These are phyloP conservation scores for Cottoperca gobio DNA, from an alignment of 2,797 vertebrate species.

Conservation along the genomic window DNA sequence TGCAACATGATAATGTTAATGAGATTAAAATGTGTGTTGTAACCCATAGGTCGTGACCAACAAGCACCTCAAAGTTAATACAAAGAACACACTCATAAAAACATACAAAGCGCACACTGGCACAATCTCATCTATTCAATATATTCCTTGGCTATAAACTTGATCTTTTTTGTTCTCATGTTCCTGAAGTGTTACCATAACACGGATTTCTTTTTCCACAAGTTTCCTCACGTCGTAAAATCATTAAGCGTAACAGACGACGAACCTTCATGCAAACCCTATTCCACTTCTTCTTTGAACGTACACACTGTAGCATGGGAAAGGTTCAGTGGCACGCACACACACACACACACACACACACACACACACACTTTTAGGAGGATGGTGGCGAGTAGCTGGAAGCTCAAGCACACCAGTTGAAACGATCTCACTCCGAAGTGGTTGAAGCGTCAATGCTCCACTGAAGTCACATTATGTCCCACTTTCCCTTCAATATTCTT, in stretches of 20 bases:
- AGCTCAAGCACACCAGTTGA: slow-evolving; percentile 18
- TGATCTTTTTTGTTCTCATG: slow-evolving; percentile 42
- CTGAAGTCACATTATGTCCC: slow-evolving; percentile 21
- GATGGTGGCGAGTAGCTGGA: slow-evolving; percentile 8
- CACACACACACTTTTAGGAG: slow-evolving; percentile 17
- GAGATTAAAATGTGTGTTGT: slow-evolving; percentile 37
- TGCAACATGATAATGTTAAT: slow-evolving; percentile 39
- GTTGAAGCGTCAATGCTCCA: slow-evolving; percentile 26
- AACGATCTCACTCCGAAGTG: slow-evolving; percentile 9
- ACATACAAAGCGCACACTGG: slow-evolving; percentile 62
- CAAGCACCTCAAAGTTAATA: slow-evolving; percentile 78
- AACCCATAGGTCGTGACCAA: slow-evolving; percentile 51
- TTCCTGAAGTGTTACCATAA: slow-evolving; percentile 60
- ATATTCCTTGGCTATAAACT: slow-evolving; percentile 64
- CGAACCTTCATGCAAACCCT: slow-evolving; percentile 67
- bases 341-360: neutral
- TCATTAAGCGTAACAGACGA: slow-evolving; percentile 36
- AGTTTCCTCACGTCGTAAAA: slow-evolving; percentile 22
- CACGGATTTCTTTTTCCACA: slow-evolving; percentile 29
- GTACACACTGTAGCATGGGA: slow-evolving; percentile 23
- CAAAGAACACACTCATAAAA: slow-evolving; percentile 64
- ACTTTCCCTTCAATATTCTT: slow-evolving; percentile 19
- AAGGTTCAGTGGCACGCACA: slow-evolving; percentile 22
- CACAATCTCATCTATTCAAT: slow-evolving; percentile 51
- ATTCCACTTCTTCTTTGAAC: slow-evolving; percentile 38